These are phyloP conservation scores for Ernsta delagoae DNA, from an alignment of 2,888 invertebrate genomes.

Conservation along the genomic window DNA sequence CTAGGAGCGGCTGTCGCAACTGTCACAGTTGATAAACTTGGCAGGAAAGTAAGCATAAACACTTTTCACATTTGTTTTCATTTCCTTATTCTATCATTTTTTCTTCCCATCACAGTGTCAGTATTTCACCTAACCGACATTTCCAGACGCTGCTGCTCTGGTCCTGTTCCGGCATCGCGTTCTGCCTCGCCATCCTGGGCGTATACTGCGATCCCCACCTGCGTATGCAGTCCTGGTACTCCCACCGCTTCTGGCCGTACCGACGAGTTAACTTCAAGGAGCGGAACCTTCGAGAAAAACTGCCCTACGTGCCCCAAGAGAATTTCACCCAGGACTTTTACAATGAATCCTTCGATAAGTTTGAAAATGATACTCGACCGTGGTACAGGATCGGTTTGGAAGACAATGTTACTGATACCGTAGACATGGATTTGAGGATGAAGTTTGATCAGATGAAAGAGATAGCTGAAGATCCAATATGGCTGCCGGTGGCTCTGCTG, in stretches of 20 bases:
- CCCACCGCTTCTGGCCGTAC: slow-evolving; percentile 64
- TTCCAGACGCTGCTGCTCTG: slow-evolving; percentile 73
- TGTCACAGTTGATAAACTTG: slow-evolving; percentile 69
- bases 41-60: slow-evolving; percentile 63
- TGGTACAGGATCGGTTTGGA: slow-evolving; percentile 50
- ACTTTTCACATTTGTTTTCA: no score
- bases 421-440: slow-evolving; percentile 45
- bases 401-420: slow-evolving; percentile 48
- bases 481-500: slow-evolving; percentile 69
- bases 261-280: slow-evolving; percentile 52
- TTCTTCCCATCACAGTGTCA: not conserved
- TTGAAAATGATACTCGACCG: slow-evolving; percentile 35
- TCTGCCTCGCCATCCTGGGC: slow-evolving; percentile 70
- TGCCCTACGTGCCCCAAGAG: slow-evolving; percentile 41
- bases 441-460: slow-evolving; percentile 49
- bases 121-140: not conserved
- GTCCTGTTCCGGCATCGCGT: slow-evolving; percentile 76
- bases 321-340: slow-evolving; percentile 49
- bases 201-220: slow-evolving; percentile 75
- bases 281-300: slow-evolving; percentile 46
- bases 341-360: slow-evolving; percentile 41
- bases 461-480: slow-evolving; percentile 53
- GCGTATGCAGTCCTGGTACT: slow-evolving; percentile 67
- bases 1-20: slow-evolving; percentile 74
- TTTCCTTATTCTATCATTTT: no score